Conservation (phyloP, 2,888 invertebrate species). For the Flexamia atlantica region DNA sequence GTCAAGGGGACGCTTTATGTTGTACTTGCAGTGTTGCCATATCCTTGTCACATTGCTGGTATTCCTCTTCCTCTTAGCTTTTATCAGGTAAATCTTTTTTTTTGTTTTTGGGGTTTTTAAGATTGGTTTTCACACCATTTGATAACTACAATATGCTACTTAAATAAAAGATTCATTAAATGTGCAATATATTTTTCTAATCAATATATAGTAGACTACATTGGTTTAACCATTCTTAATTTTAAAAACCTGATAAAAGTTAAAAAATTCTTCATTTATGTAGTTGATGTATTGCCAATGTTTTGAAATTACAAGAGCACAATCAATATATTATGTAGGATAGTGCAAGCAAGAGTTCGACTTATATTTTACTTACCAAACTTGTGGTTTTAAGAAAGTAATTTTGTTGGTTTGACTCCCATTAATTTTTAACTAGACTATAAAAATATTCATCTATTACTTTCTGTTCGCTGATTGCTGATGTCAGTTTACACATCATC, state of each 20-base stretch:
- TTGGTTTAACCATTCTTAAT: too few species aligned
- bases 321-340: neutral
- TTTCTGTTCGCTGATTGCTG: too few species aligned
- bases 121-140: neutral
- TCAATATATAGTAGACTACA: too few species aligned
- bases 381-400: too few species aligned
- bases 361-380: too few species aligned
- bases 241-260: neutral
- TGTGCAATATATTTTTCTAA: too few species aligned
- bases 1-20: constrained; percentile 67
- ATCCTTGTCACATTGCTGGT: constrained; percentile 61
- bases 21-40: constrained; percentile 70
- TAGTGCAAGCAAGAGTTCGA: too few species aligned
- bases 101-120: neutral
- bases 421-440: too few species aligned
- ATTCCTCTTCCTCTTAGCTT: constrained; percentile 57
- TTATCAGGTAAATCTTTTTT: constrained; percentile 42
- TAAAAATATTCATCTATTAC: too few species aligned
- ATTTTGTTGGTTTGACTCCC: too few species aligned
- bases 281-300: neutral
- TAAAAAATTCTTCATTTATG: neutral
- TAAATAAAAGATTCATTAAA: too few species aligned
- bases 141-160: neutral
- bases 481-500: too few species aligned
- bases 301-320: neutral